Evolutionary conservation across 2,797 vertebrate genomes (phyloP), one percentile per base, ranked within the genome.

Genomic region (Lindbergichthys nudifrons): DNA sequence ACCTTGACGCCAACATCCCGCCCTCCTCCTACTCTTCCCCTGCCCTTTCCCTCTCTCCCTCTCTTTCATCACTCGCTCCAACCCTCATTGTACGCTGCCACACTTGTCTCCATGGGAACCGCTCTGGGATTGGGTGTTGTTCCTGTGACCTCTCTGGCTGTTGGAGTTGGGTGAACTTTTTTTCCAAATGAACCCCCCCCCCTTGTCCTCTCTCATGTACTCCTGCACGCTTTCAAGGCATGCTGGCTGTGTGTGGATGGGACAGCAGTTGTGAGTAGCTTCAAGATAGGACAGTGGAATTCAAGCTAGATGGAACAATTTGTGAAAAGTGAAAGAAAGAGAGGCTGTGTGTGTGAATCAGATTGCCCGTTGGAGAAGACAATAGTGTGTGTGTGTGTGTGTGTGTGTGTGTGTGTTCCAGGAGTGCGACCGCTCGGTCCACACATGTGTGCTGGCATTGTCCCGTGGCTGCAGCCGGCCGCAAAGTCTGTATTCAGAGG

Each of bases 51-150:
- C 84, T 85, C 92, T 87, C 82, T 90, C 85, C 65, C 84, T 83
- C 80, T 75, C 84, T 86, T 92, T 90, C 87, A 90, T 90, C 90
- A 86, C 89, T 86, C 89, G 77, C 90, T 89, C 90, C 88, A 90
- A 84, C 92, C 85, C 89, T 89, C 90, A 93, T 95, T 95, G 94
- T 94, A 92, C 89, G 74, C 91, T 85, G 92, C 93, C 91, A 92
- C 92, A 87, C 93, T 93, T 86, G 94, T 95, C 93, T 91, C 94
- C 94, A 96, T 95, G 94, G 95, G 91, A 95, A 96, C 95, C 72
- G 83, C 81, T 87, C 90, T 85, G 92, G 92, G 94, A 95, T 93
- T 92, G 92, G 92, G 90, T 92, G 93, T 92, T 92, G 91, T 91
- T 93, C 92, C 87, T 93, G 89, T 94, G 94, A 95, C 94, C 94